A percentile compares a stretch with the other conserved stretches of the same genome.
Evolutionary conservation across 2,888 invertebrate species (phyloP).

Genomic region (Caradrina kadenii): DNA sequence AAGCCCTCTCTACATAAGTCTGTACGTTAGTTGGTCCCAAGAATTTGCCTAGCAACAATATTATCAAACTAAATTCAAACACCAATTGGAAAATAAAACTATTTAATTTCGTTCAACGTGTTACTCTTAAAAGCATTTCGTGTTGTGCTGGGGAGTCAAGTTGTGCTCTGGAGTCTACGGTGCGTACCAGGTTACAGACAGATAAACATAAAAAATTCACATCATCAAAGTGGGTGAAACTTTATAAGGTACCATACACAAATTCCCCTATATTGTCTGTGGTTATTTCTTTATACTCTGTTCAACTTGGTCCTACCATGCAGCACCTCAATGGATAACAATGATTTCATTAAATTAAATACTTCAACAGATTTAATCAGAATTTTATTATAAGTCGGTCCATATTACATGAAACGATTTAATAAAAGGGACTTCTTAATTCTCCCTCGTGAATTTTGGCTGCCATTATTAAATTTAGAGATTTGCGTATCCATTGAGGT

Average conservation of each 20-base stretch:
- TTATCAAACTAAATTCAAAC: constrained; percentile 47
- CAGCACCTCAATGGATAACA: constrained; percentile 78
- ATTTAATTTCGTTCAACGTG: constrained; percentile 43
- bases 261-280: constrained; percentile 84
- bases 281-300: constrained; percentile 67
- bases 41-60: constrained; percentile 46
- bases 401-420: constrained; percentile 51
- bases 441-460: constrained; percentile 52
- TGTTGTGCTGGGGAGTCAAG: constrained; percentile 61
- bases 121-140: constrained; percentile 65
- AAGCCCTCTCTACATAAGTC: constrained; percentile 74
- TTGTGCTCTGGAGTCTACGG: constrained; percentile 78
- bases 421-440: constrained; percentile 53
- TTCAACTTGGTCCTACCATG: constrained; percentile 82
- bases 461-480: constrained; percentile 60
- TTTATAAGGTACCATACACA: constrained; percentile 91
- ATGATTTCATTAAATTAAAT: constrained; percentile 54
- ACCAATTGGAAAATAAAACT: constrained; percentile 50
- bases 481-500: constrained; percentile 75
- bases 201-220: constrained; percentile 78
- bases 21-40: constrained; percentile 41
- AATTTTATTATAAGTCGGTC: constrained; percentile 45
- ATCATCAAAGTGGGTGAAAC: constrained; percentile 88
- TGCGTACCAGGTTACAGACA: constrained; percentile 81
- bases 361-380: constrained; percentile 49